Percentiles rank a stretch among this genome's conserved stretches.
phyloP scores from a whole-genome alignment of 2,113 vertebrate genomes.

The Sturnus vulgaris region DNA sequence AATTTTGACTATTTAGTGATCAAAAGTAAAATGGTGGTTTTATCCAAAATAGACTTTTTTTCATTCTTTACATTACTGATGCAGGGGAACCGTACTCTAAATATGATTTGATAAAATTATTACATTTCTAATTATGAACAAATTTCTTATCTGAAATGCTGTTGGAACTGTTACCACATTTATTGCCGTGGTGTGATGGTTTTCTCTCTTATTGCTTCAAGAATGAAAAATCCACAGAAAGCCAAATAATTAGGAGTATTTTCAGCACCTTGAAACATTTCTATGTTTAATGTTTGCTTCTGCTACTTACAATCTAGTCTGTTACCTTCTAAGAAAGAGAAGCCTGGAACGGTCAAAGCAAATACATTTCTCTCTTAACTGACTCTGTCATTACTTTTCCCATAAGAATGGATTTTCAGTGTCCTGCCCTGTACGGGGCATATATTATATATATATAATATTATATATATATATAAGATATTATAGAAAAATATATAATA shows the following conservation, averaged over 20 bases:
- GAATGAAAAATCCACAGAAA: background rate
- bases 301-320: background rate
- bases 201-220: background rate
- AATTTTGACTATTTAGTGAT: background rate
- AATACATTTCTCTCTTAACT: background rate
- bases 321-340: background rate
- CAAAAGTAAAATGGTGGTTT: background rate
- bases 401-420: background rate
- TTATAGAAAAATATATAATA: too few species aligned
- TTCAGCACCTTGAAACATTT: background rate
- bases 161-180: background rate
- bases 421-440: background rate
- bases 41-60: background rate
- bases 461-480: too few species aligned
- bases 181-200: background rate
- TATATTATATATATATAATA: too few species aligned
- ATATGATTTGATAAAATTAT: background rate
- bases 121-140: background rate
- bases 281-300: background rate
- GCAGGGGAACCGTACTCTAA: background rate
- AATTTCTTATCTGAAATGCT: background rate
- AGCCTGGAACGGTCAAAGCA: background rate
- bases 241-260: background rate
- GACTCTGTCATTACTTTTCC: background rate
- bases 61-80: background rate